Base-by-base conservation (phyloP, 2,113 vertebrate species). In the Dolichallabes microphthalmus region DNA sequence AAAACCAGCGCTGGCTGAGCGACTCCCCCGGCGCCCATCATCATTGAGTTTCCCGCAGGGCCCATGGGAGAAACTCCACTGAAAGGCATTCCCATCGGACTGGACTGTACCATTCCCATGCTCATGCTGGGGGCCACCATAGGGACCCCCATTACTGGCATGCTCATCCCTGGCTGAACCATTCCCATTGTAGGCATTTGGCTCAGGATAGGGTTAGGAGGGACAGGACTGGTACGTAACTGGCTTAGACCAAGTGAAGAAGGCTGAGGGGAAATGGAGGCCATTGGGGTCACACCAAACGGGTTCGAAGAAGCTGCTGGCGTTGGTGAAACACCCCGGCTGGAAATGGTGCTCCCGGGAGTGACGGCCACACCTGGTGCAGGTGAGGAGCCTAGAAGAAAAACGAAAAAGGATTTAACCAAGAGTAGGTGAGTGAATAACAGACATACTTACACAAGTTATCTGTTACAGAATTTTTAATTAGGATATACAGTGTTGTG, bases 191-290 rank as follows among this genome's bases (percentile, higher is more conserved):
- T 57, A 61, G 92, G 90, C 69, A 90, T 90, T 73, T 88, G 91
- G 90, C 93, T 90, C 84, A 95, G 89, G 94, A 96, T 94, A 87
- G 94, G 93, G 73, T 95, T 93, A 0, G 94, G 94, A 83, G 96
- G 96, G 81, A 96, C 95, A 0, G 97, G 97, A 85, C 96, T 97
- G 92, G 94, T 93, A 58, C 96, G 96, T 35, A 97, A 95, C 88
- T 96, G 93, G 57, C 95, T 96, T 86, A 97, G 93, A 71, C 96
- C 96, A n/a, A 97, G 94, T 0, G 96, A 95, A 0, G 95, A 94
- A 57, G 92, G 92, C 91, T 92, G 92, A 63, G 94, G 89, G 25
- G 92, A 94, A 84, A 94, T 93, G 39, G 92, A 94, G 82, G 90
- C 90, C 93, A 94, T 91, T 74, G 93, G 39, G 45, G 92, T 89